Percentiles rank a stretch among this genome's conserved stretches.
phyloP scores from a whole-genome alignment of 1,140 invertebrate species.

The Protaetia brevitarsis region DNA sequence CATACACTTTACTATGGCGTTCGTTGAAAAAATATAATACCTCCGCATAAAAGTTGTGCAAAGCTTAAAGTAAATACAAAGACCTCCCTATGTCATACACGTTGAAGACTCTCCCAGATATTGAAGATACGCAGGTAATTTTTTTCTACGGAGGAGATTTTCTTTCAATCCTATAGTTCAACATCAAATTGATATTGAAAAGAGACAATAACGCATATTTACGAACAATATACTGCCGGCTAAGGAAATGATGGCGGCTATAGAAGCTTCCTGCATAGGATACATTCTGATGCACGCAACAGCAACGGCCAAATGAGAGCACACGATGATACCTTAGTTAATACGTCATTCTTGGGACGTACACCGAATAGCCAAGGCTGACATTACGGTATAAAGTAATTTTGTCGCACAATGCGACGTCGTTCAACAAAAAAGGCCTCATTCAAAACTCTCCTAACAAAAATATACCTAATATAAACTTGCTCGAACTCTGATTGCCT shows the following conservation, averaged over 20 bases:
- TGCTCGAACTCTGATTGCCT: conserved; percentile 39
- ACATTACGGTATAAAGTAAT: conserved; percentile 34
- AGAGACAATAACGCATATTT: conserved; percentile 8
- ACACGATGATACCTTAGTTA: background rate
- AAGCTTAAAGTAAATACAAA: conserved; percentile 3
- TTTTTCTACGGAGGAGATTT: background rate
- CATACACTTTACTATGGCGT: background rate
- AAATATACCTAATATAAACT: conserved; percentile 36
- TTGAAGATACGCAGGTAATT: conserved; percentile 18
- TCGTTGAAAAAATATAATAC: background rate
- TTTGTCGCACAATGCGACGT: conserved; percentile 33
- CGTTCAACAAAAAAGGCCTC: conserved; percentile 33
- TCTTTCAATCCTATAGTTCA: background rate
- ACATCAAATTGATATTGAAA: conserved; percentile 14
- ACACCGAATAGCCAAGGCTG: conserved; percentile 31
- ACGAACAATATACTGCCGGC: background rate
- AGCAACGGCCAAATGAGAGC: background rate
- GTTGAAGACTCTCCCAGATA: background rate
- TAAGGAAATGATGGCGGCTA: background rate
- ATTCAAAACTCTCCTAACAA: conserved; percentile 37
- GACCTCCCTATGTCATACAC: background rate
- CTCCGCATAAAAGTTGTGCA: background rate
- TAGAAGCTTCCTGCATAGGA: background rate
- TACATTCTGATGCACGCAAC: background rate
- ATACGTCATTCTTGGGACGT: background rate